Evolutionary conservation across 2,113 vertebrate genomes (phyloP), one percentile per base, ranked within the genome.

Genomic region (Sapayoa aenigma): DNA sequence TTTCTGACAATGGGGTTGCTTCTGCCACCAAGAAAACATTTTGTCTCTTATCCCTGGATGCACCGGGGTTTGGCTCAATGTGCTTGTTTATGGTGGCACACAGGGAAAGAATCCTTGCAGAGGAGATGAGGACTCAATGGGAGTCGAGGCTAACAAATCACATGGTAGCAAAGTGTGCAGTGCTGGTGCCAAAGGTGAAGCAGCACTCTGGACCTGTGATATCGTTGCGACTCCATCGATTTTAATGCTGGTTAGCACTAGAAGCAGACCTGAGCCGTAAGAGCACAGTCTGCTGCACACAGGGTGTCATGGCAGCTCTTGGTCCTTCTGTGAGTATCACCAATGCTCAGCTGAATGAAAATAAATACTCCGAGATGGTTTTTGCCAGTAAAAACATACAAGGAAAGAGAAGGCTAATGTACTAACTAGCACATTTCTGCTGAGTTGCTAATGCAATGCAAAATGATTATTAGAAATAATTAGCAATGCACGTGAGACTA

Each of bases 111-210:
- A 30, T 50, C 75, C 55, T 77, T 0, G 0, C 25, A 0, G 17
- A 35, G 69, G 65, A 53, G 41, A 52, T 19, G 12, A 41, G 55
- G 56, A n/a, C 77, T n/a, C 2, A 1, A 10, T 19, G 31, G 27
- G n/a, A 72, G 50, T n/a, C 0, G 0, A 92, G 46, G 44, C 35
- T 55, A 28, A 67, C 0, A 0, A 58, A 53, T 65, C 5, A 2
- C 1, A 0, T 7, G 8, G 44, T 73, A 56, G 41, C 25, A 16
- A 56, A 93, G 42, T 2, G 1, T 37, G 30, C 0, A 0, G 21
- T 52, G 49, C 37, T 71, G 30, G 39, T 85, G 28, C 53, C 65
- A 47, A 31, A 56, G 62, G 69, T 63, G 53, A 74, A 73, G 35
- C 25, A 77, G 39, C 8, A 6, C 37, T 72, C 67, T 88, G 52